These are phyloP conservation scores for Linurgus olivaceus DNA, from an alignment of 2,797 vertebrate genomes.

Conservation along the genomic window DNA sequence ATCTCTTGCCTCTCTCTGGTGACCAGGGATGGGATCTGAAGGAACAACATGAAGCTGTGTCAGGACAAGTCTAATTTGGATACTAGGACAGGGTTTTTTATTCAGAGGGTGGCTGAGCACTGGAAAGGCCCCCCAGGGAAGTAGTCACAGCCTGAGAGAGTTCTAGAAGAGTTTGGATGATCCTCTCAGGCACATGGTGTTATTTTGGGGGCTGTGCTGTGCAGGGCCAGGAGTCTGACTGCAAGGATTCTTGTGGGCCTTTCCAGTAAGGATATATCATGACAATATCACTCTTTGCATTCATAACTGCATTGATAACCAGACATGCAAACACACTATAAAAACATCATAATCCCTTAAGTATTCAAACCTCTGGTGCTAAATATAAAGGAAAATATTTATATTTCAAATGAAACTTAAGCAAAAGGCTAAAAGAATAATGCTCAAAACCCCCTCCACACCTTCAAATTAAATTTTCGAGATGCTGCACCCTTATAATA, in stretches of 20 bases:
- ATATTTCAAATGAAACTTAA: background rate
- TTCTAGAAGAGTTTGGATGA: background rate
- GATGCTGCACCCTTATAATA: background rate
- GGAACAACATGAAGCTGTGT: background rate
- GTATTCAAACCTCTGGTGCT: background rate
- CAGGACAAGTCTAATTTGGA: background rate
- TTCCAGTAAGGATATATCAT: background rate
- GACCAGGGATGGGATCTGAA: background rate
- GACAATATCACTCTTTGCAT: background rate
- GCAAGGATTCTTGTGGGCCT: background rate
- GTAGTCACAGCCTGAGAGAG: background rate
- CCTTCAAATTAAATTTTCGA: background rate
- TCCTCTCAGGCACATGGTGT: rapidly evolving
- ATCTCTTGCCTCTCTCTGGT: background rate
- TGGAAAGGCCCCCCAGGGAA: background rate
- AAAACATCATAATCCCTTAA: background rate
- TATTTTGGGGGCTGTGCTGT: background rate
- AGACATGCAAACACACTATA: background rate
- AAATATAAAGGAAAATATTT: background rate
- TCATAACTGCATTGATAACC: background rate
- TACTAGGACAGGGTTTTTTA: background rate
- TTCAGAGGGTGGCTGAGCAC: rapidly evolving
- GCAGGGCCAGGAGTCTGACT: background rate
- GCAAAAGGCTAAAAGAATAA: background rate
- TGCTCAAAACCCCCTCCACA: background rate